Evolutionary conservation across 2,888 invertebrate species (phyloP).

Genomic region (Tipula vernalis): DNA sequence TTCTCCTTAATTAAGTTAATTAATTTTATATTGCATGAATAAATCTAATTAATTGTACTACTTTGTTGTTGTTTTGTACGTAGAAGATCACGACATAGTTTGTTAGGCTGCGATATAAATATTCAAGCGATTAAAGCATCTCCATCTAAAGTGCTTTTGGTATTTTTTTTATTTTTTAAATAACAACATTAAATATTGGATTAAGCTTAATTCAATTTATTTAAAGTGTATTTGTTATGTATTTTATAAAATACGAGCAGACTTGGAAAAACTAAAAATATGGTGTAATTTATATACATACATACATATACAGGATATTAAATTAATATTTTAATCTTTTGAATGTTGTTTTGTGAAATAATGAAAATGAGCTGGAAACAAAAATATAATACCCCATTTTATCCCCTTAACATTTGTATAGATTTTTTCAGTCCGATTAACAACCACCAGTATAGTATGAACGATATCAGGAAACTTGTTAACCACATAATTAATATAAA

Average conservation of each 20-base stretch:
- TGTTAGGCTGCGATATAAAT: not conserved
- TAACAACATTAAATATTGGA: not conserved
- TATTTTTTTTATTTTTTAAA: not conserved
- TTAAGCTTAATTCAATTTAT: not conserved
- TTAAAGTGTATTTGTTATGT: not conserved
- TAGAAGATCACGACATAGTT: not conserved
- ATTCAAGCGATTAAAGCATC: not conserved
- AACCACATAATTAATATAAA: too few species aligned
- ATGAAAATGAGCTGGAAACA: not conserved
- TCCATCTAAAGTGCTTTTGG: not conserved
- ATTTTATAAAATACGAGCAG: not conserved
- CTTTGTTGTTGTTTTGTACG: not conserved
- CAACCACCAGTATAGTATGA: not conserved
- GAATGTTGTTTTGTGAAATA: not conserved
- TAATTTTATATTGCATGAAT: not conserved
- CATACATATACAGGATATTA: not conserved
- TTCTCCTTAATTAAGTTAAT: not conserved
- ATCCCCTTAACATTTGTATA: not conserved
- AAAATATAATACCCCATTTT: not conserved
- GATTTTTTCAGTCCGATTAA: not conserved
- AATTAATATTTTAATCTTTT: not conserved
- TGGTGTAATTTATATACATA: not conserved
- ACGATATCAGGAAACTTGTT: too few species aligned
- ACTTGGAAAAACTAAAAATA: too few species aligned
- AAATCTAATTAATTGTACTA: not conserved